phyloP scores from a whole-genome alignment of 2,888 invertebrate species.

The Rhingia rostrata region DNA sequence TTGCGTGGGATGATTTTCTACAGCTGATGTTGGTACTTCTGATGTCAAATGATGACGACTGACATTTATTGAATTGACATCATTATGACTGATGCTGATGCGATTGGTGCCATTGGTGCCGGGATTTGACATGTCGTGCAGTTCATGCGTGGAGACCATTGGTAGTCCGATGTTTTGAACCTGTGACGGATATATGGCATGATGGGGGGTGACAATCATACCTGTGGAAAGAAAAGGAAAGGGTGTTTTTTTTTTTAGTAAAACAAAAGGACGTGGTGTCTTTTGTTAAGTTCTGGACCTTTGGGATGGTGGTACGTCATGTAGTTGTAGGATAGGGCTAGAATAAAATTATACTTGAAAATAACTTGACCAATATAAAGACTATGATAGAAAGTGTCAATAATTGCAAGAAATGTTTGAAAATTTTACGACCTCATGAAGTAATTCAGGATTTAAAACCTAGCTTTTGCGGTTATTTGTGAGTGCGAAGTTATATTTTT shows the following conservation, averaged over 20 bases:
- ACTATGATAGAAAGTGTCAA: not conserved
- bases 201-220: slow-evolving; percentile 39
- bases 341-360: slow-evolving; percentile 4
- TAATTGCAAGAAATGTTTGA: no score
- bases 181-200: slow-evolving; percentile 81
- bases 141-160: slow-evolving; percentile 76
- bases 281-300: not conserved
- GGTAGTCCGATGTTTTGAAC: slow-evolving; percentile 76
- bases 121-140: slow-evolving; percentile 80
- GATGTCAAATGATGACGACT: slow-evolving; percentile 79
- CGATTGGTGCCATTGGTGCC: slow-evolving; percentile 60
- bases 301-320: slow-evolving; percentile 19
- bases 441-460: no score
- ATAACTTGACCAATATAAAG: not conserved
- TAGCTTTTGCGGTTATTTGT: no score
- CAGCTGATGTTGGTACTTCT: slow-evolving; percentile 51
- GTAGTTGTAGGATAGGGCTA: slow-evolving; percentile 8
- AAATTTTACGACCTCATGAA: no score
- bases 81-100: slow-evolving; percentile 74
- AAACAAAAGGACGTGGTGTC: not conserved
- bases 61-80: slow-evolving; percentile 78
- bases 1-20: slow-evolving; percentile 80
- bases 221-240: slow-evolving; percentile 26
- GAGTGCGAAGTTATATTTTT: no score
- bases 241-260: not conserved